Evolutionary conservation across 2,113 vertebrate genomes (phyloP).

Genomic region (Oreochromis spilurus): DNA sequence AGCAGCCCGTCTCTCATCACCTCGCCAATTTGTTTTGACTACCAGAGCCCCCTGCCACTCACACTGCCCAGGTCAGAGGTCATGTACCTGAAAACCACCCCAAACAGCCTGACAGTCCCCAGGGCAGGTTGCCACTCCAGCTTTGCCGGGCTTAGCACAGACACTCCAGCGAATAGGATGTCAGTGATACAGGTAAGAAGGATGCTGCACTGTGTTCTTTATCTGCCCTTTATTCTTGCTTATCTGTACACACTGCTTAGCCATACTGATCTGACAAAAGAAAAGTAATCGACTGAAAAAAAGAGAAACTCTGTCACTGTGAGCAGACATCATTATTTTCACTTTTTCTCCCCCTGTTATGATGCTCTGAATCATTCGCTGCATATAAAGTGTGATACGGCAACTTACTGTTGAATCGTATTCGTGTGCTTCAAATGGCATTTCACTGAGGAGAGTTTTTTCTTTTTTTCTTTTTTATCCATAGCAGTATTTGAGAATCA

Average conservation of each 20-base stretch:
- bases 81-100: conserved; percentile 98
- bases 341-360: neutral
- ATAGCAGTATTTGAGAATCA: conserved; percentile 8
- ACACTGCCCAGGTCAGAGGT: conserved; percentile 98
- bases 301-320: conserved; percentile 29
- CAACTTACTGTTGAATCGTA: neutral
- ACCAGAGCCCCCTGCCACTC: conserved; percentile 97
- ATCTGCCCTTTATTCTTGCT: conserved; percentile 59
- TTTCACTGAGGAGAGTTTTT: neutral
- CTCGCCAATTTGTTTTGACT: conserved; percentile 99
- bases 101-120: conserved; percentile 96
- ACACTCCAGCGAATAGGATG: conserved; percentile 94
- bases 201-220: conserved; percentile 41
- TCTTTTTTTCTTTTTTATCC: neutral
- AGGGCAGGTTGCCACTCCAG: conserved; percentile 97
- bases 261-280: conserved; percentile 60
- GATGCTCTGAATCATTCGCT: conserved; percentile 9
- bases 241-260: conserved; percentile 51
- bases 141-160: conserved; percentile 91
- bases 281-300: conserved; percentile 51
- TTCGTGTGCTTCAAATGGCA: conserved; percentile 4
- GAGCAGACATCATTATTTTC: conserved; percentile 41
- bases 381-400: conserved; percentile 19
- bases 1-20: conserved; percentile 98
- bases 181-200: conserved; percentile 97